Conservation (phyloP, 2,888 invertebrate genomes). For the Clusia tigrina region DNA sequence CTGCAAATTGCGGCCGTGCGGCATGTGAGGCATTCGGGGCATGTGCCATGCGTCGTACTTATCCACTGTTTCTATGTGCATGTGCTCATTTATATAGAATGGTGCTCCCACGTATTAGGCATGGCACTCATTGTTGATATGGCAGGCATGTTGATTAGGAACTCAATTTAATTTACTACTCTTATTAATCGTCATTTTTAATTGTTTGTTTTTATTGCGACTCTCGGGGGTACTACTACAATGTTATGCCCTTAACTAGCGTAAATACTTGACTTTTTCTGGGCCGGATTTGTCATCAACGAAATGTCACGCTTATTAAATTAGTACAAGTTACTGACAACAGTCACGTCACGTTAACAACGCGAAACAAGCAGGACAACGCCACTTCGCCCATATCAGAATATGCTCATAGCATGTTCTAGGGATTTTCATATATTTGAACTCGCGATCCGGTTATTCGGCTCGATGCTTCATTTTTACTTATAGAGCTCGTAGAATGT, state of each 20-base stretch:
- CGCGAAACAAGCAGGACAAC: neutral
- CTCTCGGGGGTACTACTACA: no score
- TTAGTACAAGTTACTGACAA: neutral
- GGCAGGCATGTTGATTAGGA: neutral
- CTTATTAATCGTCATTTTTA: conserved; percentile 18
- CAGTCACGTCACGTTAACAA: neutral
- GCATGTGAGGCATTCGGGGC: no score
- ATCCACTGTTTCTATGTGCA: neutral
- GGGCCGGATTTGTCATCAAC: conserved; percentile 13
- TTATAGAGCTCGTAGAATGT: no score
- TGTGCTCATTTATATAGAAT: neutral
- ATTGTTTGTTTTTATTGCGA: conserved; percentile 18
- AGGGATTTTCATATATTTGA: no score
- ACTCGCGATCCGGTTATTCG: no score
- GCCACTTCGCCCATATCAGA: no score
- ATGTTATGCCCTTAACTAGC: conserved; percentile 19
- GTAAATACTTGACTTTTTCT: conserved; percentile 9
- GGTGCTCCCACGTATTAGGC: no score
- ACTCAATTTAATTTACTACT: neutral
- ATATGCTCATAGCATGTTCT: no score
- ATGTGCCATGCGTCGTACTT: no score
- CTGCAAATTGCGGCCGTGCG: no score
- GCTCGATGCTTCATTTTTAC: no score
- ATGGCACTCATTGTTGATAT: neutral
- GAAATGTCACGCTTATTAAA: conserved; percentile 6